These are phyloP conservation scores for Leptinotarsa haldemani DNA, from an alignment of 2,888 invertebrate genomes.

Conservation along the genomic window DNA sequence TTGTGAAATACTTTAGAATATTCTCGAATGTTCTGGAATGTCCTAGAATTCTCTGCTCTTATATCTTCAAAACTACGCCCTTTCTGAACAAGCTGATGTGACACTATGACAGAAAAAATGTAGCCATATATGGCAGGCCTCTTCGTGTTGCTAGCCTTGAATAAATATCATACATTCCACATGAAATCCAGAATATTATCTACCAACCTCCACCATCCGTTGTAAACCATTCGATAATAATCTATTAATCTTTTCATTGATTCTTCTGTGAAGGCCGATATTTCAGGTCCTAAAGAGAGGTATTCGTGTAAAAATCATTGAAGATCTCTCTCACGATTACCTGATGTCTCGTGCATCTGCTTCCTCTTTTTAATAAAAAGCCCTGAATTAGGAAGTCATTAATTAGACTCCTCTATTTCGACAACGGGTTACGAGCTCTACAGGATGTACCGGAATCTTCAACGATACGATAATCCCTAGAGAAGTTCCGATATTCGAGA, in stretches of 20 bases:
- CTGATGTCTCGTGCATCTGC: conserved; percentile 25
- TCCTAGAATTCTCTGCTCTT: no score
- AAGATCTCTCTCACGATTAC: conserved; percentile 10
- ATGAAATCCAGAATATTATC: neutral
- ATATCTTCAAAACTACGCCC: no score
- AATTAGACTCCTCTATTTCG: conserved; percentile 21
- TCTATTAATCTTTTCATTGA: neutral
- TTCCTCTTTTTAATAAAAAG: conserved; percentile 23
- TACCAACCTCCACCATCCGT: neutral
- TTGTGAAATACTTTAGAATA: no score
- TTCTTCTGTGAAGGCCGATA: conserved; percentile 1
- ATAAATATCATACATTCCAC: neutral
- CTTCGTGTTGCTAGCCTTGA: neutral
- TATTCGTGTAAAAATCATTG: conserved; percentile 17
- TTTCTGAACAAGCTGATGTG: no score
- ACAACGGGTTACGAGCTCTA: conserved; percentile 4
- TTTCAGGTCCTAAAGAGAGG: conserved; percentile 11
- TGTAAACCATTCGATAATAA: neutral
- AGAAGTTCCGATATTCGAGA: neutral
- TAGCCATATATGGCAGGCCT: no score
- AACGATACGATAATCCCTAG: conserved; percentile 2
- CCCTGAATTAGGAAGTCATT: conserved; percentile 21
- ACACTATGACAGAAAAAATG: no score
- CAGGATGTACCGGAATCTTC: neutral
- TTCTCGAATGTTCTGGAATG: no score